Percentiles rank a stretch among this genome's conserved stretches.
phyloP scores from a whole-genome alignment of 2,888 invertebrate species.

The Euspilapteryx auroguttella region DNA sequence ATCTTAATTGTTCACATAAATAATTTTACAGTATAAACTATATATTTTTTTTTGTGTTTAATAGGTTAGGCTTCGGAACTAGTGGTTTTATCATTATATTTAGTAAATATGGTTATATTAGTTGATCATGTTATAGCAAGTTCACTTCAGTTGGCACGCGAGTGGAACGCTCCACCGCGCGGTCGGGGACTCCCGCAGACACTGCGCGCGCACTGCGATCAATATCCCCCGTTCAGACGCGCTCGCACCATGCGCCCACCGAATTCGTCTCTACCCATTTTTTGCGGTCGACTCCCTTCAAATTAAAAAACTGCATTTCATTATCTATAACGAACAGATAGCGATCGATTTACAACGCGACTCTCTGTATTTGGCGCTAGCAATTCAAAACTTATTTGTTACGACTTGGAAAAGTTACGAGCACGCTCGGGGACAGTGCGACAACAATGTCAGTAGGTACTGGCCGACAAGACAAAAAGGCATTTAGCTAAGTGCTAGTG shows the following conservation, averaged over 20 bases:
- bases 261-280: conserved; percentile 42
- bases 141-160: conserved; percentile 35
- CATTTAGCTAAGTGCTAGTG: conserved; percentile 8
- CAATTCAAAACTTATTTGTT: conserved; percentile 13
- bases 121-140: too few species aligned
- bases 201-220: conserved; percentile 57
- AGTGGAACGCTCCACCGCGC: conserved; percentile 35
- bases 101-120: too few species aligned
- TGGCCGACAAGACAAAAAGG: too few species aligned
- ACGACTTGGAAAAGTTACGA: conserved; percentile 16
- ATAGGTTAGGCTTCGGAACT: too few species aligned
- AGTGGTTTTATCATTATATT: too few species aligned
- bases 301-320: too few species aligned
- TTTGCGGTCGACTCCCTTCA: conserved; percentile 12
- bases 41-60: too few species aligned
- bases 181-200: conserved; percentile 31
- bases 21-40: too few species aligned
- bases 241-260: conserved; percentile 37
- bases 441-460: conserved; percentile 3
- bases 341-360: too few species aligned
- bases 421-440: conserved; percentile 15
- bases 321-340: too few species aligned
- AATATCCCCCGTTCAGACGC: conserved; percentile 42
- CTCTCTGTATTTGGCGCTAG: background rate
- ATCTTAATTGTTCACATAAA: too few species aligned